phyloP scores from a whole-genome alignment of 2,888 invertebrate genomes.

The Strigamia crassipes region DNA sequence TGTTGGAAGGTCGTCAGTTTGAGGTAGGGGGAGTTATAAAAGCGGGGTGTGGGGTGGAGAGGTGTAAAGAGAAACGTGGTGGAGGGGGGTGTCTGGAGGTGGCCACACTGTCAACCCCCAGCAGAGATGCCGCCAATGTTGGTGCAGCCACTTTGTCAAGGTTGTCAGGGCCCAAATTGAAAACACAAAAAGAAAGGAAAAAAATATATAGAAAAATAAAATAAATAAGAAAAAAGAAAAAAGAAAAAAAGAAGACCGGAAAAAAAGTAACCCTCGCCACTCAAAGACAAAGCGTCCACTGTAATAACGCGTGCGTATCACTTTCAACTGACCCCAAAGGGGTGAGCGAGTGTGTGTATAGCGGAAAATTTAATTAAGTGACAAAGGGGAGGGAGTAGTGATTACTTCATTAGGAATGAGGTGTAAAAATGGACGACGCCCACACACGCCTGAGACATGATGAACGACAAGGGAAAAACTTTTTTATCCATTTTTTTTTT shows the following conservation, averaged over 20 bases:
- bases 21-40: not conserved
- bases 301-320: conserved; percentile 1
- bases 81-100: conserved; percentile 17
- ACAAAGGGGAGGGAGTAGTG: conserved; percentile 14
- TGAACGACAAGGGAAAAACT: not conserved
- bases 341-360: conserved; percentile 6
- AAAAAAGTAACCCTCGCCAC: conserved; percentile 3
- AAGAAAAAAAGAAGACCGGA: too few species aligned
- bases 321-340: conserved; percentile 40
- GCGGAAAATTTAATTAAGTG: conserved; percentile 38
- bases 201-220: not conserved
- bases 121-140: conserved; percentile 43
- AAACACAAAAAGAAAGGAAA: conserved; percentile 37
- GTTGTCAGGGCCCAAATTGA: conserved; percentile 42
- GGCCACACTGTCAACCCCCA: conserved; percentile 43
- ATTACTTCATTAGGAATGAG: conserved; percentile 32
- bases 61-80: not conserved
- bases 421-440: conserved; percentile 21
- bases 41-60: not conserved
- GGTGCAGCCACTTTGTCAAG: conserved; percentile 44
- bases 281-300: conserved; percentile 29
- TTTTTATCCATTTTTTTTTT: not conserved
- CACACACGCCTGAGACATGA: not conserved
- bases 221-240: not conserved
- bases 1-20: not conserved